Evolutionary conservation across 2,888 invertebrate genomes (phyloP), one percentile per base, ranked within the genome.

Genomic region (Koerneria pararmatus): DNA sequence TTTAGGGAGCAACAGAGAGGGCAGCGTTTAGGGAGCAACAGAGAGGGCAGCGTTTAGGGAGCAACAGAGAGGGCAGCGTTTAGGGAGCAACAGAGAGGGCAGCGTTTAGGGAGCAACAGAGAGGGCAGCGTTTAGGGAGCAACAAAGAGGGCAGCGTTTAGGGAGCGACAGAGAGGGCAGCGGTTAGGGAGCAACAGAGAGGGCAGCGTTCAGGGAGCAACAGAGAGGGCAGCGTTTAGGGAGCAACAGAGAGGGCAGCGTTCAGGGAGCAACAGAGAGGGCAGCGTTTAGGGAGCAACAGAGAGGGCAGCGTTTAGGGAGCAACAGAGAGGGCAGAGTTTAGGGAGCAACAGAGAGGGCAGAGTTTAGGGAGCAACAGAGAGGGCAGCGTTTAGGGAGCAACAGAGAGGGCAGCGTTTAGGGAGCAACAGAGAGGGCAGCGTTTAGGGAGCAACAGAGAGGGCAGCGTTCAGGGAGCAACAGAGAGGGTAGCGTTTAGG

Each of bases 31-130:
- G 29, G 46, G 34, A 32, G 59, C 31, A 59, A 29, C n/a, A 57
- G 19, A 8, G 34, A 57, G 19, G 57, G 22, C 29, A n/a, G 2
- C 6, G 54, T 34, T n/a, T 6, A 32, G 32, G 58, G 27, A 37
- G 31, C 27, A 29, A 34, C 29, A 24, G 22, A 24, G 34, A 49
- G 22, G 32, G 24, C 48, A 46, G 31, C n/a, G 19, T 37, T 48
- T 48, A 48, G 32, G 49, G 49, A 32, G 57, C 34, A 60, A 32
- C 22, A n/a, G 60, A 60, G 59, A 29, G 4, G 46, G 58, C 3
- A 32, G 60, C 46, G 32, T 22, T 19, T 27, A 29, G 41, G n/a
- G 46, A 5, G 19, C 48, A 22, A 2, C 15, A 27, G 34, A 24
- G 48, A 41, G 27, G 46, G 31, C 41, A 35, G 32, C 37, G 32